These are phyloP conservation scores for Enteromius argenteus DNA, from an alignment of 2,797 vertebrate species.

Conservation along the genomic window DNA sequence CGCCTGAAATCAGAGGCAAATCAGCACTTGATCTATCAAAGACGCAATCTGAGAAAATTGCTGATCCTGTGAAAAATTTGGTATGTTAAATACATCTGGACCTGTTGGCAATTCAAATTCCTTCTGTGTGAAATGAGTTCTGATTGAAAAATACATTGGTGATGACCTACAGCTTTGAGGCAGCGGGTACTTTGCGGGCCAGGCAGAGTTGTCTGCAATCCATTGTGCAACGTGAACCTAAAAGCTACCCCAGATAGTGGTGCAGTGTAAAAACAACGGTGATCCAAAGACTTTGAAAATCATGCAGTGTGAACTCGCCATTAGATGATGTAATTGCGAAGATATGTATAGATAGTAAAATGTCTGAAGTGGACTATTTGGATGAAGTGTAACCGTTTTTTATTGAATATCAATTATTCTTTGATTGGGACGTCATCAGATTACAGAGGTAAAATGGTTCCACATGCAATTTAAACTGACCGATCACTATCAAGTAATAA, in stretches of 20 bases:
- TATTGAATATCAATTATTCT: background rate
- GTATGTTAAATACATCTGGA: background rate
- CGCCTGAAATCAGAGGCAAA: no score
- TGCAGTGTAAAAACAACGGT: background rate
- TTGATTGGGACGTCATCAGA: background rate
- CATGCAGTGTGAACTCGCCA: background rate
- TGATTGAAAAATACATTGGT: background rate
- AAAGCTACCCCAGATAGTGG: background rate
- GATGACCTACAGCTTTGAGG: background rate
- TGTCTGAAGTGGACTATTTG: background rate
- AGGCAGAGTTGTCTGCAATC: background rate
- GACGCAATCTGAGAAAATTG: background rate
- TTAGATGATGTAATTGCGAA: background rate
- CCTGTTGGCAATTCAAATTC: background rate
- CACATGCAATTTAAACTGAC: background rate
- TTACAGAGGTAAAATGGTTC: background rate
- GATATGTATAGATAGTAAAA: background rate
- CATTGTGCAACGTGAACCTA: background rate
- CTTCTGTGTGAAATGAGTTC: background rate
- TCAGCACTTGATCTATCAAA: no score
- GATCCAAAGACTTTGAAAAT: background rate
- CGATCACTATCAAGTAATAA: background rate
- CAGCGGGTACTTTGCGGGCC: background rate
- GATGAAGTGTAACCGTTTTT: background rate
- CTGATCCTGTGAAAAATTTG: background rate